Conservation (phyloP, 2,888 invertebrate genomes). For the Xanthia togata region DNA sequence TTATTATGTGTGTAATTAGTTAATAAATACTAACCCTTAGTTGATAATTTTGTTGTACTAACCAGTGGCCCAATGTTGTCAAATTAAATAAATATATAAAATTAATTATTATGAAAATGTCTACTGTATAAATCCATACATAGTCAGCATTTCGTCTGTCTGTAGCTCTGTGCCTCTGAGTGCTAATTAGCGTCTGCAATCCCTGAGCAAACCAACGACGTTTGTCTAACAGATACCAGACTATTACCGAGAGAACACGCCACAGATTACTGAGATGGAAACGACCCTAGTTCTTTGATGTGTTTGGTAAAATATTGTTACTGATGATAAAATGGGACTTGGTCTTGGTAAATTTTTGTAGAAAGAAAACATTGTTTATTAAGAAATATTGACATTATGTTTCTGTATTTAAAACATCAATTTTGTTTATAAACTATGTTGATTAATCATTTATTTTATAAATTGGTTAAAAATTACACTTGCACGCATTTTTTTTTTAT, state of each 20-base stretch:
- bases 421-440: not conserved
- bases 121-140: not conserved
- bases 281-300: not conserved
- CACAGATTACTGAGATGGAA: constrained; percentile 36
- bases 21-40: no score
- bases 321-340: not conserved
- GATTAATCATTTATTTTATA: not conserved
- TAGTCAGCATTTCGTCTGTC: constrained; percentile 23
- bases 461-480: not conserved
- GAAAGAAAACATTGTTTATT: not conserved
- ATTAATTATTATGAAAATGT: no score
- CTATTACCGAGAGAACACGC: constrained; percentile 50
- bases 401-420: not conserved
- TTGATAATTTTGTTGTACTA: no score
- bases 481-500: not conserved
- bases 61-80: no score
- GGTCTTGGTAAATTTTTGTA: not conserved
- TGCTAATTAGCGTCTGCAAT: constrained; percentile 70
- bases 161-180: constrained; percentile 42
- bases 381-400: not conserved
- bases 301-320: not conserved
- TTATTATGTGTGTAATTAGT: no score
- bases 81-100: no score
- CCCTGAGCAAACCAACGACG: constrained; percentile 60
- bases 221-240: constrained; percentile 66